Base-by-base conservation (phyloP, 2,888 invertebrate genomes). In the Lissocephala sabroskyi region DNA sequence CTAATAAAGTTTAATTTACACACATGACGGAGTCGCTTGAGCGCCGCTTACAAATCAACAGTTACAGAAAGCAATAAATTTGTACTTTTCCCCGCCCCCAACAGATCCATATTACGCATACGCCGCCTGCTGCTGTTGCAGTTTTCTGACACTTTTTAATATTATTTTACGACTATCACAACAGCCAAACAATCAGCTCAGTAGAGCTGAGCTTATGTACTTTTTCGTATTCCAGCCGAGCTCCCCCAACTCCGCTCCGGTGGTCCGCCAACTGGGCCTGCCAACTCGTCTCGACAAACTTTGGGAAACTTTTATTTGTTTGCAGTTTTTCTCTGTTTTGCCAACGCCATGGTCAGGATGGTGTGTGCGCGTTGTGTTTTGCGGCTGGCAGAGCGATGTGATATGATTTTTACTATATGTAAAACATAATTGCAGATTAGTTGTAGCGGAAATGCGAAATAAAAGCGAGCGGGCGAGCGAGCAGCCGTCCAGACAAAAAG, bases 381-480 rank as follows among this genome's bases (percentile, higher is more conserved):
- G 56, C n/a, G n/a, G n/a, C n/a, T n/a, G n/a, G n/a, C n/a, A n/a
- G n/a, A 48, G 45, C 60, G 49, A 55, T 61, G 65, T 59, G 73
- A 67, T 67, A 67, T 67, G 73, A 61, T 71, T 70, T 68, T 58
- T 74, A 23, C 23, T 23, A 29, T 29, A 76, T 76, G 76, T 68
- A 65, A 60, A 71, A 65, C 70, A 73, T 70, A 70, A 70, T 70
- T 74, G 75, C 67, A 66, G 77, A 73, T 73, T 73, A 73, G 68
- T 68, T 54, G 74, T 57, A 53, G 51, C 56, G 51, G 56, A 63
- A 76, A 65, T 59, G 55, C 50, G 46, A 48, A 65, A 54, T 49
- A 43, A 52, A 49, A 39, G 39, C 39, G 13, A 41, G 17, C 30
- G 2, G 14, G 35, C 14, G 10, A 35, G 23, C 23, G 7, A 5